Evolutionary conservation across 2,797 vertebrate species (phyloP).

Genomic region (Perdix hodgsoniae): DNA sequence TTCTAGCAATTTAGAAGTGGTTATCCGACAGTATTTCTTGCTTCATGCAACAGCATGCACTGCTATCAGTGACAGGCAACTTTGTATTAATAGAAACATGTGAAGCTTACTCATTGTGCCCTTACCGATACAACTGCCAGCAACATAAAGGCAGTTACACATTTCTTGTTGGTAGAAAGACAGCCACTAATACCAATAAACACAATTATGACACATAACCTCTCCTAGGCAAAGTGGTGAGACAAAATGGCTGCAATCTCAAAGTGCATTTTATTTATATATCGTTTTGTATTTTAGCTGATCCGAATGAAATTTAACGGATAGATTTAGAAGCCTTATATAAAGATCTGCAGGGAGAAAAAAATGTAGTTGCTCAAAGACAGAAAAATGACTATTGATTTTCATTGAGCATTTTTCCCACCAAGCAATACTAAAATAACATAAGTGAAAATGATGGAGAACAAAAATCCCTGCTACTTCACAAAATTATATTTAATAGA

Average conservation of each 20-base stretch:
- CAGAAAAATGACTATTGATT: not conserved
- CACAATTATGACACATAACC: not conserved
- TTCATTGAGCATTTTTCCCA: not conserved
- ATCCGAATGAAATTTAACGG: not conserved
- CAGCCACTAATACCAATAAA: not conserved
- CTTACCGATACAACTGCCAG: not conserved
- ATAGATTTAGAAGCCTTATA: not conserved
- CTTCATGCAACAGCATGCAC: not conserved
- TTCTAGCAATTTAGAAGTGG: not conserved
- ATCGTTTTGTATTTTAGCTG: not conserved
- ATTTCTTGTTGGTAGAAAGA: not conserved
- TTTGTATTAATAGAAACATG: constrained; percentile 32
- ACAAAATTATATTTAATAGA: too few species aligned
- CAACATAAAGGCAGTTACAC: not conserved
- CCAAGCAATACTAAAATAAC: not conserved
- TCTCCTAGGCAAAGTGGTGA: not conserved
- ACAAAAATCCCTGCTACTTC: not conserved
- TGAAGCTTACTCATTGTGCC: constrained; percentile 33
- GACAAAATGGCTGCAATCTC: not conserved
- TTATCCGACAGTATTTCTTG: not conserved
- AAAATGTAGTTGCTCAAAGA: not conserved
- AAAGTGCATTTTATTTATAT: not conserved
- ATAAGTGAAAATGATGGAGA: not conserved
- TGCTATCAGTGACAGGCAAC: not conserved
- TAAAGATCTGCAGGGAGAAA: rapidly evolving